Evolutionary conservation across 2,797 vertebrate genomes (phyloP).

Genomic region (Pipistrellus kuhlii): DNA sequence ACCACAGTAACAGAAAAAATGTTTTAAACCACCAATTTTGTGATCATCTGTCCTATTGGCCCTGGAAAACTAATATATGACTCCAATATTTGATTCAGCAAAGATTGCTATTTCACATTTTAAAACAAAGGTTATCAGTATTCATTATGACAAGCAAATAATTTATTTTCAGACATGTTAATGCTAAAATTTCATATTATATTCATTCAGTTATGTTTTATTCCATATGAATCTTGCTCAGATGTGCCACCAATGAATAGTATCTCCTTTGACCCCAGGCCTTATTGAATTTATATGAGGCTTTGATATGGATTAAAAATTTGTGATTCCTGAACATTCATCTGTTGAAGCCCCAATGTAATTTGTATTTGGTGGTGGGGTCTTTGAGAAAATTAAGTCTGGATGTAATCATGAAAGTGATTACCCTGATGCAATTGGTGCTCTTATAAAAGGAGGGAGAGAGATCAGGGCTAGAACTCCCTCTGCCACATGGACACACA

Average conservation of each 20-base stretch:
- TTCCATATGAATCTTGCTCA: background rate
- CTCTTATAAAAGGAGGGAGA: background rate
- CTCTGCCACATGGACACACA: background rate
- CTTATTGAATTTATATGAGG: background rate
- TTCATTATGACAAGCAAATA: background rate
- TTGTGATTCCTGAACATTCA: background rate
- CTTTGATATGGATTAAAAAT: background rate
- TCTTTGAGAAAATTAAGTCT: background rate
- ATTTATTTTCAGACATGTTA: background rate
- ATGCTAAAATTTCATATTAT: background rate
- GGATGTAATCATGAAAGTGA: background rate
- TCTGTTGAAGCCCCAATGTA: background rate
- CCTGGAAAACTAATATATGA: background rate
- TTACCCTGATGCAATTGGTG: background rate
- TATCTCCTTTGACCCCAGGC: rapidly evolving
- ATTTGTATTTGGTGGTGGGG: background rate
- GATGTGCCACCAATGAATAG: background rate
- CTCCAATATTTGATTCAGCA: background rate
- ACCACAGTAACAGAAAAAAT: background rate
- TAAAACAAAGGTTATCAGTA: background rate
- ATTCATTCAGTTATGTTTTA: background rate
- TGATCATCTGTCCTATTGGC: background rate
- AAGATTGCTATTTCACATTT: background rate
- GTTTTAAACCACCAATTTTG: background rate
- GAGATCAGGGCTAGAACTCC: background rate